Evolutionary conservation across 2,888 invertebrate genomes (phyloP).

Genomic region (Zele albiditarsus): DNA sequence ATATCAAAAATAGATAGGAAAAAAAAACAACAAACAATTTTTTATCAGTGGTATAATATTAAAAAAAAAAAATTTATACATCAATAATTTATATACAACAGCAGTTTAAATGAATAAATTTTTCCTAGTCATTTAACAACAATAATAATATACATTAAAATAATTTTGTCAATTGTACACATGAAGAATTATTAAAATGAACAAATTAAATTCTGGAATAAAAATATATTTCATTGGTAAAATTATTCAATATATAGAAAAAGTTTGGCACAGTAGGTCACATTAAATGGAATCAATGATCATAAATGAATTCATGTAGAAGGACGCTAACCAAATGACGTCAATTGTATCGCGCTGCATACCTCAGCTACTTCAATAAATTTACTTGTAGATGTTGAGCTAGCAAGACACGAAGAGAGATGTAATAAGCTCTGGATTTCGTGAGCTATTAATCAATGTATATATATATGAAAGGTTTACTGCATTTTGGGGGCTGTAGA

Average conservation of each 20-base stretch:
- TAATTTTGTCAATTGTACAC: no score
- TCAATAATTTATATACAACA: no score
- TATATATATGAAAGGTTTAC: background rate
- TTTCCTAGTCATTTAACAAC: no score
- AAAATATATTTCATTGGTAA: background rate
- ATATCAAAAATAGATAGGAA: no score
- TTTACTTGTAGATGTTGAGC: constrained; percentile 17
- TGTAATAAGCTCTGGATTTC: background rate
- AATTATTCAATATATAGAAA: background rate
- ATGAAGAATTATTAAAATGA: no score
- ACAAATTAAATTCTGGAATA: no score
- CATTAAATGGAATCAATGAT: background rate
- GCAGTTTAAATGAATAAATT: no score
- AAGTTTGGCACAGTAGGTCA: background rate
- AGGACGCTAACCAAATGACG: constrained; percentile 10
- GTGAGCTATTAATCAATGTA: background rate
- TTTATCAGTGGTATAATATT: no score
- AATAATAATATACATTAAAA: no score
- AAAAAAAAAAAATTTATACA: no score
- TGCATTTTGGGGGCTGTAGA: background rate
- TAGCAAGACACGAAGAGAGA: constrained; percentile 6
- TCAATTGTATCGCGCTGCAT: constrained; percentile 1
- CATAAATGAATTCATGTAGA: constrained; percentile 26
- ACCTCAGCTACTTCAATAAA: background rate
- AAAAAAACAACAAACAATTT: no score